Evolutionary conservation across 1,140 invertebrate genomes (phyloP), one percentile per base, ranked within the genome.

Genomic region (Danaus plexippus): DNA sequence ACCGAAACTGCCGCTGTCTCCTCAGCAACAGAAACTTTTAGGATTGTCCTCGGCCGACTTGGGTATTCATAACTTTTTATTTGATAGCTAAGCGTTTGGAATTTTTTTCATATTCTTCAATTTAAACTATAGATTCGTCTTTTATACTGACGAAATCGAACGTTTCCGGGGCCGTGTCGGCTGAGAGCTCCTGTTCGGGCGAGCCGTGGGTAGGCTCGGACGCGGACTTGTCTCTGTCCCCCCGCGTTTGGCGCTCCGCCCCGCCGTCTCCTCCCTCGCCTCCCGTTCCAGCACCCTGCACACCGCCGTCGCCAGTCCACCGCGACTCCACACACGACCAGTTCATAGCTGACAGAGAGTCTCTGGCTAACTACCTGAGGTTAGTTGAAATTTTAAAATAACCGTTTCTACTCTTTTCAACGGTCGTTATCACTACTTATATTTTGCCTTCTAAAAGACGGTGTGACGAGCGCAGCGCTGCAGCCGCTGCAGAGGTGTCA

Each of bases 291-390:
- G 42, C 60, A 45, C 47, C 42, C 13, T 43, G 12, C n/a, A 13
- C 59, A 1, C 54, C 51, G 9, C 42, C 50, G 3, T 48, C 50
- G 9, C 47, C 55, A 41, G 32, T 42, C 18, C 41, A 41, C n/a
- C 50, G 22, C 52, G 41, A 22, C 40, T 6, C 63, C 50, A 40
- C 22, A n/a, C 45, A 47, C 15, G 54, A 76, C 57, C 51, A 58
- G 11, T 77, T 75, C 57, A 71, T 75, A 40, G 59, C 71, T 9
- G 74, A 77, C 43, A 53, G 52, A 1, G 52, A 48, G 8, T 57
- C 61, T 1, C 65, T 77, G 9, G 56, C 63, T 9, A 64, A 66
- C 7, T 76, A 74, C 47, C 61, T 77, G 46, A 64, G 64, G 64
- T 71, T 7, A 57, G 51, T 52, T 9, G 41, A 42, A 5, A 40